Base-by-base conservation (phyloP, 2,888 invertebrate genomes). In the Drosophila crucigera region DNA sequence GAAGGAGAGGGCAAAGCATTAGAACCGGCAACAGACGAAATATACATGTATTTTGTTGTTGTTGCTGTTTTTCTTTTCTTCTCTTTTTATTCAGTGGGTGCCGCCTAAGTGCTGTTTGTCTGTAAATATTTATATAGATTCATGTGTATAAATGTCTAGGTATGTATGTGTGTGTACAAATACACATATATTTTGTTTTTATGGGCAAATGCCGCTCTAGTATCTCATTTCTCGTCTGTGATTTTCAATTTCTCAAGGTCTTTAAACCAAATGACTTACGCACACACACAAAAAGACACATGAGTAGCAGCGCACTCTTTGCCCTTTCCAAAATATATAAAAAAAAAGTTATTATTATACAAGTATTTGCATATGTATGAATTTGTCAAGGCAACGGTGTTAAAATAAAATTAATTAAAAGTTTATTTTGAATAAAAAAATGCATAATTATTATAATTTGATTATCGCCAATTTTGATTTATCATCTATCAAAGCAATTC, bases 211-310 rank as follows among this genome's bases (percentile, higher is more conserved):
- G 75, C 72, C 69, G 80, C 75, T 85, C 80, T 90, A 86, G 90
- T 86, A 88, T 90, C 83, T 86, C 89, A 90, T 89, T 86, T 90
- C 76, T 85, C 68, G 74, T 68, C 70, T 84, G 64, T 86, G 84
- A 84, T 84, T 84, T 84, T 84, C 73, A 75, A 76, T 81, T 84
- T 89, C 71, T 86, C 89, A 84, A 84, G 84, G 84, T 89, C 84
- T 84, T 66, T 33, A 64, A 73, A 76, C 69, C 76, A 71, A 72
- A 68, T 69, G 74, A 75, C 73, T 79, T 83, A 64, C 81, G 83
- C 71, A 67, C 78, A 73, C 66, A 70, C 60, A 67, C 54, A 60
- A 39, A 53, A n/a, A 64, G 54, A 70, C 50, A 66, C 63, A 71
- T 61, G 25, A 60, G 47, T 61, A 43, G 53, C 59, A 65, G 67